Conservation (phyloP, 2,797 vertebrate species). For the Forpus xanthops region DNA sequence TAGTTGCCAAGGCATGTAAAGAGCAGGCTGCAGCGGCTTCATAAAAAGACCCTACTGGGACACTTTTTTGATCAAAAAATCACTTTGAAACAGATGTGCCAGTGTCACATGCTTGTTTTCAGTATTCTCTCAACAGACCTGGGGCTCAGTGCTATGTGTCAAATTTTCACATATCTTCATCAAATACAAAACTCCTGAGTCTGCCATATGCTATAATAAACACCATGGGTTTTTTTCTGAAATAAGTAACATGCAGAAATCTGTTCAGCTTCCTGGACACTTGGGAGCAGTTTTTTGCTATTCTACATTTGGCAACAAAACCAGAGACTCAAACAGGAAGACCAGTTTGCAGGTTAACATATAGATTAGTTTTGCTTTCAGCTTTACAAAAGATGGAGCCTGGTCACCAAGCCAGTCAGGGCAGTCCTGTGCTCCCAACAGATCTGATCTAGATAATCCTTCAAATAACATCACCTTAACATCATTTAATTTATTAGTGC, state of each 20-base stretch:
- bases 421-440: not conserved
- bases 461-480: not conserved
- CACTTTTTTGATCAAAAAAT: not conserved
- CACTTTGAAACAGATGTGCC: constrained; percentile 19
- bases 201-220: not conserved
- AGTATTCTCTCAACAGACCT: not conserved
- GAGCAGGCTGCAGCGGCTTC: not conserved
- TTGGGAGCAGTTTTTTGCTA: not conserved
- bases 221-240: not conserved
- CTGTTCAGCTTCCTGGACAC: not conserved
- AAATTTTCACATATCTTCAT: not conserved
- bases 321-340: not conserved
- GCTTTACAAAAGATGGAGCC: not conserved
- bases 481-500: not conserved
- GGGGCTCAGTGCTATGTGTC: not conserved
- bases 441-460: not conserved
- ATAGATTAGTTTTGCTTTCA: not conserved
- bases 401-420: not conserved
- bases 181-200: not conserved
- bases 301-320: not conserved
- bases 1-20: not conserved
- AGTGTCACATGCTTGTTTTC: not conserved
- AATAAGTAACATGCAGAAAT: not conserved
- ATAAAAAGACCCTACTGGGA: not conserved
- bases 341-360: not conserved